A percentile compares a stretch with the other conserved stretches of the same genome.
phyloP scores from a whole-genome alignment of 2,888 invertebrate genomes.

The Eupithecia vulgata region DNA sequence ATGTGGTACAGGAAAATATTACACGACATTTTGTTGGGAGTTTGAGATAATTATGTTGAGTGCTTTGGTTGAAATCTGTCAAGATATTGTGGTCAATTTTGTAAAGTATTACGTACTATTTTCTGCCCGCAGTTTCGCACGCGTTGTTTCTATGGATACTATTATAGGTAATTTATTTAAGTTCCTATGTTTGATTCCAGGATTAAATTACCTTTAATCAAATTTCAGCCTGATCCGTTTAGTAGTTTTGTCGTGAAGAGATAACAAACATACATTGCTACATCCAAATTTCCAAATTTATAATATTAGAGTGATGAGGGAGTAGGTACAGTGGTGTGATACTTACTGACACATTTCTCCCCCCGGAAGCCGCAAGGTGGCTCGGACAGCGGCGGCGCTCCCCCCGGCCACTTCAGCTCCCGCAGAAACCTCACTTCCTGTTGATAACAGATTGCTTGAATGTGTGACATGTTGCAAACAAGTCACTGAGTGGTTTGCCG shows the following conservation, averaged over 20 bases:
- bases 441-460: conserved; percentile 21
- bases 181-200: too few relatives aligned
- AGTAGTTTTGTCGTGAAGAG: too few relatives aligned
- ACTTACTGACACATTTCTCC: conserved; percentile 95
- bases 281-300: too few relatives aligned
- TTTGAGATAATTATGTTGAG: not conserved
- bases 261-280: too few relatives aligned
- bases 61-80: conserved; percentile 3
- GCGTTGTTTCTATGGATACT: too few relatives aligned
- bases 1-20: conserved; percentile 8
- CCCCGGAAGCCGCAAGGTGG: conserved; percentile 95
- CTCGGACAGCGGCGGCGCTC: conserved; percentile 91
- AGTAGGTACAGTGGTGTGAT: conserved; percentile 9
- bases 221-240: too few relatives aligned
- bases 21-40: not conserved
- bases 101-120: not conserved
- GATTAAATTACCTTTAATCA: too few relatives aligned
- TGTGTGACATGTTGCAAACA: conserved; percentile 8
- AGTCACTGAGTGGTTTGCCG: not conserved
- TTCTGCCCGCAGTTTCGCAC: too few relatives aligned
- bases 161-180: too few relatives aligned
- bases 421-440: conserved; percentile 90
- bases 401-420: conserved; percentile 90
- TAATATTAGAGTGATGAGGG: too few relatives aligned
- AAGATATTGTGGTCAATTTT: not conserved